Evolutionary conservation across 2,797 vertebrate species (phyloP).

Genomic region (Okamejei kenojei): DNA sequence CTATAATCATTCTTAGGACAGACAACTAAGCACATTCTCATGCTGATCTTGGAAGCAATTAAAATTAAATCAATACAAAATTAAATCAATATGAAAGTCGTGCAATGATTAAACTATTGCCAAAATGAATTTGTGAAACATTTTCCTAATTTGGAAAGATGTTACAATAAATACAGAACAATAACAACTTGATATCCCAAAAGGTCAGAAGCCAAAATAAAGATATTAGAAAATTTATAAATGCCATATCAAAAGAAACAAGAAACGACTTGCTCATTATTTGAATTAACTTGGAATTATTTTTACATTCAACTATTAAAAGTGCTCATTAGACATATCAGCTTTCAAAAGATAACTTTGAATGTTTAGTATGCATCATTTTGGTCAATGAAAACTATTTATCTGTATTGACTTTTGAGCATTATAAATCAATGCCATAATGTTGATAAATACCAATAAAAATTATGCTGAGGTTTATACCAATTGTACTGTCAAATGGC

Average conservation of each 20-base stretch:
- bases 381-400: not conserved
- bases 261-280: not conserved
- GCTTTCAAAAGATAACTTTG: not conserved
- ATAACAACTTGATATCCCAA: constrained; percentile 24
- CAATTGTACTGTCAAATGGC: not conserved
- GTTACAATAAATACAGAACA: constrained; percentile 26
- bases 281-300: not conserved
- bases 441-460: not conserved
- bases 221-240: constrained; percentile 7
- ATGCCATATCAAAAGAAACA: too few species aligned
- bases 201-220: constrained; percentile 23
- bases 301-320: not conserved
- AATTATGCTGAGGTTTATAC: not conserved
- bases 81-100: constrained; percentile 29
- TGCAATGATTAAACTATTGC: constrained; percentile 36
- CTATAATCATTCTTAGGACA: constrained; percentile 27
- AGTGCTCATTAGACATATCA: not conserved
- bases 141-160: constrained; percentile 21
- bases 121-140: constrained; percentile 37
- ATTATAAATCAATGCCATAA: not conserved
- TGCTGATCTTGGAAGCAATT: constrained; percentile 30
- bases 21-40: constrained; percentile 28
- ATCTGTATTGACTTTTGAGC: not conserved
- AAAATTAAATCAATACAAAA: constrained; percentile 37
- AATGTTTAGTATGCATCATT: not conserved